These are phyloP conservation scores for Oreochromis spilurus DNA, from an alignment of 2,113 vertebrate genomes.

Conservation along the genomic window DNA sequence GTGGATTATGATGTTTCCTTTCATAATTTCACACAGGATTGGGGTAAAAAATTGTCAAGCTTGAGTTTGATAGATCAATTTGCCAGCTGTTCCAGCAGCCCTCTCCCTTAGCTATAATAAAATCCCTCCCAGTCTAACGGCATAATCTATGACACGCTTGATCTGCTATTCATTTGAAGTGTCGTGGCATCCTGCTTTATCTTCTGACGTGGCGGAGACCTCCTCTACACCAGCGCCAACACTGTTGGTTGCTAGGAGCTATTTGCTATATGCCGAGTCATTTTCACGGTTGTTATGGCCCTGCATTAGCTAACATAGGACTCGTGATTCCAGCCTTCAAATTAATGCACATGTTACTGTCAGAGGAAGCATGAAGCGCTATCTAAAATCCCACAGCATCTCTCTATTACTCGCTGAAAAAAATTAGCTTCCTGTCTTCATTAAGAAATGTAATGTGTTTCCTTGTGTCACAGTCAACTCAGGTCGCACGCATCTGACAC, in stretches of 20 bases:
- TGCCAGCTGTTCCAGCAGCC: conserved; percentile 50
- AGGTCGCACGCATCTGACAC: background rate
- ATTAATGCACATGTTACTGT: conserved; percentile 26
- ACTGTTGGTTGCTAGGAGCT: conserved; percentile 44
- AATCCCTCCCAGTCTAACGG: conserved; percentile 63
- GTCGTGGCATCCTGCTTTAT: conserved; percentile 61
- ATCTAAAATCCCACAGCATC: background rate
- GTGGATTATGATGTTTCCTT: conserved; percentile 65
- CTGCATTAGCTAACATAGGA: conserved; percentile 4
- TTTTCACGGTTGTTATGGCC: conserved; percentile 53
- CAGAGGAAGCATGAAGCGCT: background rate
- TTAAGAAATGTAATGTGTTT: background rate
- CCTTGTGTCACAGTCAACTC: background rate
- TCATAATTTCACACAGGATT: conserved; percentile 58
- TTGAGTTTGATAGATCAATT: conserved; percentile 74
- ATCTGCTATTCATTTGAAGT: conserved; percentile 72
- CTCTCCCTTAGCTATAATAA: conserved; percentile 49
- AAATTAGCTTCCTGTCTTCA: background rate
- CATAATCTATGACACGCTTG: conserved; percentile 67
- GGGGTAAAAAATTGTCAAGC: conserved; percentile 61
- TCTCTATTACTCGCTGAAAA: background rate
- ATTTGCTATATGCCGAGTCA: conserved; percentile 39
- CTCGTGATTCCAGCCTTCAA: conserved; percentile 6
- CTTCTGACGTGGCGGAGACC: conserved; percentile 40
- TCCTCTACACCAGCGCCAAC: conserved; percentile 4